phyloP scores from a whole-genome alignment of 2,888 invertebrate genomes.

The Ptychoptera contaminata region DNA sequence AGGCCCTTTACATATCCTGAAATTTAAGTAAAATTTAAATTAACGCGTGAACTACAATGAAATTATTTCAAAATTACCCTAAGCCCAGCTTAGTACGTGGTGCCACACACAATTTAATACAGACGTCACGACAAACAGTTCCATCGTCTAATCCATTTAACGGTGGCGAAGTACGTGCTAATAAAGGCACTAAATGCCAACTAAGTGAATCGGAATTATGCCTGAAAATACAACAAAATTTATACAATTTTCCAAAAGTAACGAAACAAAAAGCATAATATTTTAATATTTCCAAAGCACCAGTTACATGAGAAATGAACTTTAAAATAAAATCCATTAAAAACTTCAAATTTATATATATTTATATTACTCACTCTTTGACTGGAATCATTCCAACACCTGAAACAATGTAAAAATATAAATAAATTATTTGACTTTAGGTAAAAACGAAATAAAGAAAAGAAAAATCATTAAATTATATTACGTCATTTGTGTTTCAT shows the following conservation, averaged over 20 bases:
- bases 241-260: background rate
- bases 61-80: slow-evolving; percentile 36
- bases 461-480: background rate
- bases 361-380: slow-evolving; percentile 63
- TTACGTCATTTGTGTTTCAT: no score
- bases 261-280: background rate
- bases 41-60: background rate
- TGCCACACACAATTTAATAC: slow-evolving; percentile 63
- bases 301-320: background rate
- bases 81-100: slow-evolving; percentile 73
- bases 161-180: slow-evolving; percentile 23
- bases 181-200: slow-evolving; percentile 59
- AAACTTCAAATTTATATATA: slow-evolving; percentile 2
- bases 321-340: slow-evolving; percentile 8
- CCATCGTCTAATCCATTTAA: slow-evolving; percentile 30
- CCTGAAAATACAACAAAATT: slow-evolving; percentile 28
- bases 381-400: slow-evolving; percentile 89
- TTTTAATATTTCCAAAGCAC: background rate
- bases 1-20: slow-evolving; percentile 68
- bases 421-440: background rate
- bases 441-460: background rate
- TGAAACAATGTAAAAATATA: slow-evolving; percentile 32
- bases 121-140: slow-evolving; percentile 44
- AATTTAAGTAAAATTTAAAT: background rate
- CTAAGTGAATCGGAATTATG: slow-evolving; percentile 60